Evolutionary conservation across 2,113 vertebrate genomes (phyloP), one percentile per base, ranked within the genome.

Genomic region (Ageneiosus marmoratus): DNA sequence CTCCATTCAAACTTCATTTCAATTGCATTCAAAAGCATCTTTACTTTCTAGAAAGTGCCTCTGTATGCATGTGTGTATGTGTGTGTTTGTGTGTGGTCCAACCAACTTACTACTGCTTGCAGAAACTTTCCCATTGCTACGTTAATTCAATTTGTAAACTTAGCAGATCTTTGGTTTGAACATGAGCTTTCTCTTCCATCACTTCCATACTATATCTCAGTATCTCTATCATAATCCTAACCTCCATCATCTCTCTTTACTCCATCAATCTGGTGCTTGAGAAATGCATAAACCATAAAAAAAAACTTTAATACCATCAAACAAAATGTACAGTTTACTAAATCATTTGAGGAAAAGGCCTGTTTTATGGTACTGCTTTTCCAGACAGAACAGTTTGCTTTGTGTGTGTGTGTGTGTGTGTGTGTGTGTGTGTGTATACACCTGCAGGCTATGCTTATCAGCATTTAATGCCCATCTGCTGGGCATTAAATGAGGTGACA

Each of bases 361-460:
- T 76, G 46, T 32, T 55, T 29, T 37, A 76, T 76, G 15, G 55
- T 32, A 76, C 37, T 34, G 32, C 73, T 55, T 76, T 55, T 37
- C 22, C 29, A 58, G n/a, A 77, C 11, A 34, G 29, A 70, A 72
- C 29, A n/a, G 41, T 18, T 22, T 78, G 76, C 22, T 63, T 44
- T 27, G 37, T 60, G 20, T 2, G 18, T 41, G 37, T 41, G 27
- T 41, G 37, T 41, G 37, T 41, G 37, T 41, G 37, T 41, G 37
- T 41, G 37, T 41, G 5, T 41, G 37, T 41, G 37, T 41, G 13
- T 79, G 55, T 65, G 67, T 81, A 63, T 53, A 46, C 80, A 86
- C 75, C 80, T 86, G 80, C 56, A 83, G 67, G 70, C 72, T 72
- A 83, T 79, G 81, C 60, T 46, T 79, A 83, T 86, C 81, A 86